Evolutionary conservation across 1,140 invertebrate species (phyloP).

Genomic region (Zaprionus africanus): DNA sequence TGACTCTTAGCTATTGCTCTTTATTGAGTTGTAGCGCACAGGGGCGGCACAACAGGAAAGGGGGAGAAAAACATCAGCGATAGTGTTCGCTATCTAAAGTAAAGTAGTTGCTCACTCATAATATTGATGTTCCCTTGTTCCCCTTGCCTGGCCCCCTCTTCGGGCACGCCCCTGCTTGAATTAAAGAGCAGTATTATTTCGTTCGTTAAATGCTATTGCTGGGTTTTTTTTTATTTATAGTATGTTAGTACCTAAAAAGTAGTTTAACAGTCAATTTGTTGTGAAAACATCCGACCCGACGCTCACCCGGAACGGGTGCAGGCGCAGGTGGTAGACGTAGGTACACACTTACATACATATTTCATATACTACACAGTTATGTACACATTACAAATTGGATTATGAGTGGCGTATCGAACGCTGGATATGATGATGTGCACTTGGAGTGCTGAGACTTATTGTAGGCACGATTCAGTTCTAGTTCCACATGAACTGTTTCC

Average conservation of each 20-base stretch:
- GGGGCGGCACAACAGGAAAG: not conserved
- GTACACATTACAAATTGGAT: conserved; percentile 1
- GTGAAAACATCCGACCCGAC: conserved; percentile 20
- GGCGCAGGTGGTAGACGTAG: not conserved
- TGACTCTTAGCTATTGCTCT: conserved; percentile 24
- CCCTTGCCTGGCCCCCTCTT: not conserved
- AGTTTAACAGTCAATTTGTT: conserved; percentile 38
- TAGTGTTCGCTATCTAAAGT: not conserved
- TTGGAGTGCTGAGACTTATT: conserved; percentile 46
- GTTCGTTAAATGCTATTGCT: not conserved
- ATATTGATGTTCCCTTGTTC: not conserved
- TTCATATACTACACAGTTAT: not conserved
- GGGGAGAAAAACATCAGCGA: not conserved
- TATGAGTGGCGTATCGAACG: conserved; percentile 33
- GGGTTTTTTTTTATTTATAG: conserved; percentile 29
- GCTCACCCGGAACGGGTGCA: not conserved
- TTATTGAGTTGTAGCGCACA: not conserved
- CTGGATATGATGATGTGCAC: conserved; percentile 40
- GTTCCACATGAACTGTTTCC: not conserved
- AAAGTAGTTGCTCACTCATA: not conserved
- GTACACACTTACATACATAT: conserved; percentile 7
- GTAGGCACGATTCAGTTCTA: conserved; percentile 28
- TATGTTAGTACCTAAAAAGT: conserved; percentile 16
- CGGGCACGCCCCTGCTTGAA: not conserved
- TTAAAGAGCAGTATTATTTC: not conserved